Base-by-base conservation (phyloP, 1,140 invertebrate genomes). In the Capitella teleta region DNA sequence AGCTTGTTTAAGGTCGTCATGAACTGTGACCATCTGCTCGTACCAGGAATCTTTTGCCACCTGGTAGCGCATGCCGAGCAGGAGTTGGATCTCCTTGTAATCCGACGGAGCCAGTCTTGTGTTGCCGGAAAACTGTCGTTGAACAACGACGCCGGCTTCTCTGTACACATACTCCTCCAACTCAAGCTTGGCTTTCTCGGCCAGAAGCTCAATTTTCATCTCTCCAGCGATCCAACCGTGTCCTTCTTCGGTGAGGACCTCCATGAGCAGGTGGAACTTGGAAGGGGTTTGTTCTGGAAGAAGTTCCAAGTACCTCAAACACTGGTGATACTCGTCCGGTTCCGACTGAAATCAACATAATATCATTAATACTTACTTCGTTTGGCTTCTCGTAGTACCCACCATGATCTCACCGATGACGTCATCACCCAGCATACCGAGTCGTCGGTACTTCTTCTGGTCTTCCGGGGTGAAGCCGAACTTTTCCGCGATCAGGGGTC, bases 151-250 rank as follows among this genome's bases (percentile, higher is more conserved):
- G n/a, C 38, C 38, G 25, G 38, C 38, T 24, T 40, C 38, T 6
- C 38, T 14, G 38, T 40, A 40, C 14, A 40, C 38, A 10, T 40
- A 40, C 14, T 40, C 38, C 38, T 40, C 38, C 19, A 40, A 21
- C 38, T 40, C 38, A 40, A 40, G 38, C 19, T 40, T 24, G 25
- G 19, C 38, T 18, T 24, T 14, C 38, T 40, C 38, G 2, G 38
- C 38, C 38, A 40, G 21, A 18, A 40, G 19, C 5, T 40, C 38
- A 18, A 24, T 24, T 3, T 24, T 4, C n/a, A 40, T 40, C 38
- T 40, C 38, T 19, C 25, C 38, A 18, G 38, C 38, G 19, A 40
- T 21, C 38, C 38, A 40, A 18, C 6, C 38, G 38, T 40, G 38
- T 21, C 38, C 38, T 40, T 40, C 19, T 5, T 40, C 38, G 14